These are phyloP conservation scores for Danio choprae DNA, from an alignment of 2,797 vertebrate species.

Conservation along the genomic window DNA sequence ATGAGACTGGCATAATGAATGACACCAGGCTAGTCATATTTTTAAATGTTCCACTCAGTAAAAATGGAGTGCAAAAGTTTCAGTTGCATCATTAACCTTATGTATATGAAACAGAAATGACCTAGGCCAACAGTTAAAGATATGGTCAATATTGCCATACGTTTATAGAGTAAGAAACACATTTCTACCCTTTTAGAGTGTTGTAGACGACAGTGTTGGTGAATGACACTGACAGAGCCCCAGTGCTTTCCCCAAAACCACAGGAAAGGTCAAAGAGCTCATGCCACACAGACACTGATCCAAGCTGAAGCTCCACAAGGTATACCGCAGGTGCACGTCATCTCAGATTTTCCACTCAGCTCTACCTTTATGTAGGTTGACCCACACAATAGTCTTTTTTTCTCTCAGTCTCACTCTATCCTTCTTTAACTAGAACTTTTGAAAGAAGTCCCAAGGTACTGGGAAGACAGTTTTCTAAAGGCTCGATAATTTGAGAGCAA, in stretches of 20 bases:
- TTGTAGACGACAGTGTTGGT: not conserved
- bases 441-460: slow-evolving; percentile 32
- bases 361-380: slow-evolving; percentile 27
- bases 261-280: slow-evolving; percentile 50
- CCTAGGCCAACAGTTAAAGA: not conserved
- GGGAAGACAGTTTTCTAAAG: slow-evolving; percentile 34
- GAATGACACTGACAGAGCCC: slow-evolving; percentile 36
- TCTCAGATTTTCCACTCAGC: slow-evolving; percentile 48
- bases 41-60: too few species aligned
- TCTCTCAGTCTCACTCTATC: slow-evolving; percentile 7
- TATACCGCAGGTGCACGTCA: slow-evolving; percentile 55
- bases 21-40: too few species aligned
- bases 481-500: slow-evolving; percentile 33
- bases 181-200: not conserved
- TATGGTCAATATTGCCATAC: too few species aligned
- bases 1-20: too few species aligned
- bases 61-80: too few species aligned
- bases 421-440: slow-evolving; percentile 31
- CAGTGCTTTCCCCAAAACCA: slow-evolving; percentile 22
- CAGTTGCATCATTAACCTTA: not conserved
- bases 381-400: slow-evolving; percentile 21
- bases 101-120: not conserved
- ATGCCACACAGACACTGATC: slow-evolving; percentile 52
- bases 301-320: slow-evolving; percentile 43
- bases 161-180: slow-evolving; percentile 6